Conservation (phyloP, 2,797 vertebrate genomes). For the Sarcophilus harrisii region DNA sequence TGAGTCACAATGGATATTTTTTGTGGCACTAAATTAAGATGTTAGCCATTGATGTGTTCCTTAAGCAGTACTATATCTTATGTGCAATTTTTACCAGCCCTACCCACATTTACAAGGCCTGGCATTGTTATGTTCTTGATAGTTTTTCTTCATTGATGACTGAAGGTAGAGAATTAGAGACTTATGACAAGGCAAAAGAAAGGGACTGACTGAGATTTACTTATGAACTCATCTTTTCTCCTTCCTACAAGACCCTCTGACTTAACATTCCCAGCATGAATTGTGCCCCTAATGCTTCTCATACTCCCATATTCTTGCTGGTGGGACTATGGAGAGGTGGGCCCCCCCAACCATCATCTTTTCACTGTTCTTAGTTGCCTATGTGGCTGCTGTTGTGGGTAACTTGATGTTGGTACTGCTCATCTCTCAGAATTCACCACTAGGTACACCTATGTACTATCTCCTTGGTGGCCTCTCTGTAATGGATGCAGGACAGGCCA, state of each 20-base stretch:
- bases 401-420: conserved; percentile 69
- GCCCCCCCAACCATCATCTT: conserved; percentile 17
- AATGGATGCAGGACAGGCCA: conserved; percentile 66
- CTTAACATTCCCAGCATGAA: conserved; percentile 46
- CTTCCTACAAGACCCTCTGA: not conserved
- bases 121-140: not conserved
- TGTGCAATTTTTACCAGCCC: not conserved
- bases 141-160: not conserved
- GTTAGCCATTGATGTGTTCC: not conserved
- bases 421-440: conserved; percentile 59
- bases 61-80: not conserved
- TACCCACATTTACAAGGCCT: not conserved
- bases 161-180: not conserved
- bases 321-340: conserved; percentile 28
- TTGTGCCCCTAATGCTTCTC: conserved; percentile 63
- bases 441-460: conserved; percentile 75
- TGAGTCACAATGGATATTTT: not conserved
- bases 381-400: conserved; percentile 58
- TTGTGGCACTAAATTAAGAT: not conserved
- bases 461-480: conserved; percentile 69
- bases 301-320: conserved; percentile 64
- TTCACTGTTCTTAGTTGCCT: conserved; percentile 71
- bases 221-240: not conserved
- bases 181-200: not conserved
- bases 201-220: not conserved